Base-by-base conservation (phyloP, 2,797 vertebrate species). In the Buceros bicornis region DNA sequence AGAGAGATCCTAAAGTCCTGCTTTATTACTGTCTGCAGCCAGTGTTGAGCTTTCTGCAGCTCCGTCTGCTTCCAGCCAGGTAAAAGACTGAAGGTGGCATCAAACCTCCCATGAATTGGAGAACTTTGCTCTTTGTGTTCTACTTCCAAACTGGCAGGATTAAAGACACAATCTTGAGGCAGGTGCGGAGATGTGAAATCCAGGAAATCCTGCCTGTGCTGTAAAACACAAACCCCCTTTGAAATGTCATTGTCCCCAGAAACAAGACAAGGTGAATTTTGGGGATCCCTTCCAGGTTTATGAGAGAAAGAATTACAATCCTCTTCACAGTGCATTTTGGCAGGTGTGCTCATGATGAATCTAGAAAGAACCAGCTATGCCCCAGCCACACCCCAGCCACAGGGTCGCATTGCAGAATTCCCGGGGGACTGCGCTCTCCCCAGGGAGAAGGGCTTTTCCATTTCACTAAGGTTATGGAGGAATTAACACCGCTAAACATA, bases 351-450 rank as follows among this genome's bases (percentile, higher is more conserved):
- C 10, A 56, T 13, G 5, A 65, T 28, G 6, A 42, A 33, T 10
- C 35, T 25, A 53, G 26, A 19, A 60, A 53, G 53, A 26, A 8
- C 2, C 15, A 65, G 12, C 29, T 81, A 18, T 20, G 6, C 4
- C 4, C 12, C 45, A 53, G 3, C 5, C 16, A 25, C 31, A 37
- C 4, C 4, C 12, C 45, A 53, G 3, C 5, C 16, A 25, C 31
- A 37, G 12, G 3, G 2, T 42, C 25, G 8, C 28, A 28, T 1
- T 47, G 28, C 12, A 58, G 19, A 85, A 67, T 67, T 64, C n/a
- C 43, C 2, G 1, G 1, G 35, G 6, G 5, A 24, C 5, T 50
- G 3, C 16, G 57, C 3, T 65, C 5, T 51, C 25, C 25, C 8
- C 13, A 12, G 5, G 26, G 8, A 50, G 14, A 71, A 54, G 2